Evolutionary conservation across 2,113 vertebrate species (phyloP).

Genomic region (Falcunculus frontatus): DNA sequence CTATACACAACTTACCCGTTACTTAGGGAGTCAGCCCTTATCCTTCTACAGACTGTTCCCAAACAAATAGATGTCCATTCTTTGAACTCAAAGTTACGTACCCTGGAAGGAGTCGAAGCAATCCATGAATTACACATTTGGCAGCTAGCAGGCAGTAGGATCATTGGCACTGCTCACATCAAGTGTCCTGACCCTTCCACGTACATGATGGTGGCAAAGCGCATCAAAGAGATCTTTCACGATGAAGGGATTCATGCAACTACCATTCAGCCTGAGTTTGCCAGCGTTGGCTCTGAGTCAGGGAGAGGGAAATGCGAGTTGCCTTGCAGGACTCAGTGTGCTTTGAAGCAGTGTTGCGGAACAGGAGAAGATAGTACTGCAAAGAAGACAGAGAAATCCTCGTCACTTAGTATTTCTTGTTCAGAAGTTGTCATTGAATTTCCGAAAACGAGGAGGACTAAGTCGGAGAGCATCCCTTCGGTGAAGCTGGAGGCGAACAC

Average conservation of each 20-base stretch:
- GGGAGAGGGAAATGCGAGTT: slow-evolving; percentile 88
- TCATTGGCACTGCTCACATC: slow-evolving; percentile 98
- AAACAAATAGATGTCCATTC: slow-evolving; percentile 93
- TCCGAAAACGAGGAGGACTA: slow-evolving; percentile 76
- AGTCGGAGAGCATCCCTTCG: slow-evolving; percentile 67
- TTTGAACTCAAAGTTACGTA: slow-evolving; percentile 84
- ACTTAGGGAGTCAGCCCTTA: slow-evolving; percentile 96
- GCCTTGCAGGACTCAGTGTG: slow-evolving; percentile 95
- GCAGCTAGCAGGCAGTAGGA: slow-evolving; percentile 96
- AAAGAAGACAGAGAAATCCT: slow-evolving; percentile 70
- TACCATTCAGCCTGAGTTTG: slow-evolving; percentile 97
- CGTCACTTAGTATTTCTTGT: slow-evolving; percentile 64
- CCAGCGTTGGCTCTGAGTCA: slow-evolving; percentile 85
- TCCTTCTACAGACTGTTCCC: slow-evolving; percentile 96
- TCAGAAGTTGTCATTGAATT: slow-evolving; percentile 84
- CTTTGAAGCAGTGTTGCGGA: slow-evolving; percentile 93
- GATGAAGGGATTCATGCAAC: slow-evolving; percentile 97
- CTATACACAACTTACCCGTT: slow-evolving; percentile 95
- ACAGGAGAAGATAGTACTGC: slow-evolving; percentile 60
- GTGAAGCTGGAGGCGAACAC: slow-evolving; percentile 71
- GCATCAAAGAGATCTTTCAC: slow-evolving; percentile 95
- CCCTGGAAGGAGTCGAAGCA: slow-evolving; percentile 89
- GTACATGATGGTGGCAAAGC: slow-evolving; percentile 97
- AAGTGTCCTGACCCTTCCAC: slow-evolving; percentile 94
- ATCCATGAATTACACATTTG: slow-evolving; percentile 97